These are phyloP conservation scores for Acropternis orthonyx DNA, from an alignment of 2,797 vertebrate genomes.

Conservation along the genomic window DNA sequence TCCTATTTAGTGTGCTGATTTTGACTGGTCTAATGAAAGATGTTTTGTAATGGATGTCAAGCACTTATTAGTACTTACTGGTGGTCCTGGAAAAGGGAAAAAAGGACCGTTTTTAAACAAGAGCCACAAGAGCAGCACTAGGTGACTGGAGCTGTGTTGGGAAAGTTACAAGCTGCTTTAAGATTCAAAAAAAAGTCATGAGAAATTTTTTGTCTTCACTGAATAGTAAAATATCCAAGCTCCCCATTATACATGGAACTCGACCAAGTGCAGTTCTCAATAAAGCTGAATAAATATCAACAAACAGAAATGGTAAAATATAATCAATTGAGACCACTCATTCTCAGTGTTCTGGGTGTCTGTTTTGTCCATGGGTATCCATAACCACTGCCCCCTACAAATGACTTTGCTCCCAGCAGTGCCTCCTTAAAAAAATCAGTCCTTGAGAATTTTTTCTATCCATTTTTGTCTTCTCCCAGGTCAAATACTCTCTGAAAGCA, in stretches of 20 bases:
- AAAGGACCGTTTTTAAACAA: neutral
- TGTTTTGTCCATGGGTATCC: neutral
- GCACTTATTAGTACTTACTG: neutral
- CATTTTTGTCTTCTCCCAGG: neutral
- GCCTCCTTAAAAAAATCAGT: neutral
- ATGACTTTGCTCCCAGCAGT: neutral
- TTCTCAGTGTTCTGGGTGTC: neutral
- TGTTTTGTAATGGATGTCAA: slow-evolving; percentile 4
- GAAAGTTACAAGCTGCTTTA: neutral
- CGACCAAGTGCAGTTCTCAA: neutral
- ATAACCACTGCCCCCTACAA: neutral
- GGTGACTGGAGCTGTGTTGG: neutral
- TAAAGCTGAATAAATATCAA: neutral
- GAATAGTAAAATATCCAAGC: neutral
- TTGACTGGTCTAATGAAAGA: neutral
- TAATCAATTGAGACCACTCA: neutral
- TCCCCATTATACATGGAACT: neutral
- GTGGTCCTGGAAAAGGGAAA: neutral
- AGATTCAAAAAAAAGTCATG: neutral
- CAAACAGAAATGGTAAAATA: neutral
- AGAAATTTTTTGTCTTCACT: neutral
- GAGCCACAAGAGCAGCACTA: neutral
- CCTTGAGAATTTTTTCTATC: neutral
- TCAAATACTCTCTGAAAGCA: neutral
- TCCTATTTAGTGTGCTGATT: neutral